phyloP scores from a whole-genome alignment of 2,888 invertebrate genomes.

The Tenthredo amoena region DNA sequence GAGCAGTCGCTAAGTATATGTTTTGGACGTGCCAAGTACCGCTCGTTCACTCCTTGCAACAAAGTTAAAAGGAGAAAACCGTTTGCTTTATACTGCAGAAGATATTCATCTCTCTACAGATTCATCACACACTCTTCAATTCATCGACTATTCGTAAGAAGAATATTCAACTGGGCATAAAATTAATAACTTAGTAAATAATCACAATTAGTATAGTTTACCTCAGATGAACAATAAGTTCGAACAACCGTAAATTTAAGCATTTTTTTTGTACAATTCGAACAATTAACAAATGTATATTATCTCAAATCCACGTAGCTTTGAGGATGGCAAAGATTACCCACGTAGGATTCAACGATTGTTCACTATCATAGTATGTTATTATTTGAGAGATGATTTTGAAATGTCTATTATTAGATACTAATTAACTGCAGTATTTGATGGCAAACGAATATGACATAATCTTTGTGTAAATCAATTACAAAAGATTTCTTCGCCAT shows the following conservation, averaged over 20 bases:
- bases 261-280: not conserved
- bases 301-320: not conserved
- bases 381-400: not conserved
- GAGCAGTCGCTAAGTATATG: slow-evolving; percentile 60
- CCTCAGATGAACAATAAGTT: slow-evolving; percentile 17
- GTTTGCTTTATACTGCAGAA: not conserved
- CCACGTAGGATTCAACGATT: not conserved
- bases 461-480: not conserved
- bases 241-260: slow-evolving; percentile 20
- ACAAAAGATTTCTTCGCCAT: not conserved
- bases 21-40: slow-evolving; percentile 60
- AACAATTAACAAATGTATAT: not conserved
- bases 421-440: not conserved
- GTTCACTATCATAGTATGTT: not conserved
- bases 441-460: not conserved
- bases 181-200: slow-evolving; percentile 38
- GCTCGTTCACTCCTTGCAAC: slow-evolving; percentile 53
- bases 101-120: not conserved
- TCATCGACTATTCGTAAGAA: slow-evolving; percentile 14
- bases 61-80: slow-evolving; percentile 59
- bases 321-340: not conserved
- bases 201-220: slow-evolving; percentile 45
- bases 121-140: not conserved
- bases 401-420: not conserved
- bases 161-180: slow-evolving; percentile 9